Conservation (phyloP, 2,113 vertebrate genomes). For the Chiloscyllium plagiosum region DNA sequence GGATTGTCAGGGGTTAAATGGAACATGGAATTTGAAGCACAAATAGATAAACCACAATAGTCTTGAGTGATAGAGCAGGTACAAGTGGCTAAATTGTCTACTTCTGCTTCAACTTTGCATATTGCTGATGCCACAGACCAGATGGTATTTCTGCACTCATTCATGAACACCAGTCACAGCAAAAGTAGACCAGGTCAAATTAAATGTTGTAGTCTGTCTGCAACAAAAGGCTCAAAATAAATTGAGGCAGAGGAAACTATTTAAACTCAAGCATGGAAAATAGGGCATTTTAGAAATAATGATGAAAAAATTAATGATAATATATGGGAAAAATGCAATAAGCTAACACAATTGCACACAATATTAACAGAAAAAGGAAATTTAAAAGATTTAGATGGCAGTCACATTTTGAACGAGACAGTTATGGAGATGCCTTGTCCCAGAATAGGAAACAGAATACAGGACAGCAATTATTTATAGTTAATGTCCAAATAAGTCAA, state of each 20-base stretch:
- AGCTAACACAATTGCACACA: neutral
- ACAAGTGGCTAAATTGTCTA: too few species aligned
- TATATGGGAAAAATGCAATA: neutral
- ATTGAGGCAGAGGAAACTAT: neutral
- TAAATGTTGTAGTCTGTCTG: neutral
- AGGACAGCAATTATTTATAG: neutral
- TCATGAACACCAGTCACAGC: too few species aligned
- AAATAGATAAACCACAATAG: too few species aligned
- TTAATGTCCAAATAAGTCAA: neutral
- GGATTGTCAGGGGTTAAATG: too few species aligned
- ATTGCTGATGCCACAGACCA: too few species aligned
- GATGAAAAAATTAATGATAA: neutral
- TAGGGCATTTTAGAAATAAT: neutral
- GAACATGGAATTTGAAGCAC: too few species aligned
- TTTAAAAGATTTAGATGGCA: neutral
- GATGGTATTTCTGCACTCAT: too few species aligned
- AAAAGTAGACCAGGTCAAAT: too few species aligned
- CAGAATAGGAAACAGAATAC: neutral
- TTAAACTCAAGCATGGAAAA: neutral
- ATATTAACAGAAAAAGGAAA: neutral
- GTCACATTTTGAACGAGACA: neutral
- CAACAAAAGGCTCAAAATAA: neutral
- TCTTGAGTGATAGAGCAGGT: too few species aligned
- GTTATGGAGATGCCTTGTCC: neutral
- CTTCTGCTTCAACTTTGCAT: too few species aligned